Evolutionary conservation across 2,113 vertebrate species (phyloP).

Genomic region (Toxostoma redivivum): DNA sequence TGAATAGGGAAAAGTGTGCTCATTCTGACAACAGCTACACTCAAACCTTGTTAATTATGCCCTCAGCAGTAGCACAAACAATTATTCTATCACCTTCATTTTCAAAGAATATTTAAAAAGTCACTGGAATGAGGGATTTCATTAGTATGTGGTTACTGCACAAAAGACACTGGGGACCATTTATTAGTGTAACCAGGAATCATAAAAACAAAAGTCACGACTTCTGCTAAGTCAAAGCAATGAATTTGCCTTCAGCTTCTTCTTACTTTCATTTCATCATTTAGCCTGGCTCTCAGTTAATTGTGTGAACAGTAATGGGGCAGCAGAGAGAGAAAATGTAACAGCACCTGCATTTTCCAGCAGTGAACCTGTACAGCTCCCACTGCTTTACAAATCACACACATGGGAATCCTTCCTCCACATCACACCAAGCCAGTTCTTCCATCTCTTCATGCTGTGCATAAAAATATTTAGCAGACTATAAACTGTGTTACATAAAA

Average conservation of each 20-base stretch:
- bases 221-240: neutral
- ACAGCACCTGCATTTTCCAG: slow-evolving; percentile 21
- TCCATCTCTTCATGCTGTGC: neutral
- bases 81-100: neutral
- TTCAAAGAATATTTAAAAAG: slow-evolving; percentile 5
- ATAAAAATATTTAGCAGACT: slow-evolving; percentile 10
- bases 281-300: neutral
- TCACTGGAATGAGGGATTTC: neutral
- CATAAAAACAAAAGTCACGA: slow-evolving; percentile 1
- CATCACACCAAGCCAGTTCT: neutral
- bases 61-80: slow-evolving; percentile 31
- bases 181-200: slow-evolving; percentile 16
- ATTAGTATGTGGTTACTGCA: neutral
- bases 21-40: neutral
- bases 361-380: neutral
- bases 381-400: neutral
- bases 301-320: neutral
- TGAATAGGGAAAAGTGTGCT: neutral
- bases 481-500: neutral
- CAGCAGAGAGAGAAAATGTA: slow-evolving; percentile 2
- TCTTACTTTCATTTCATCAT: neutral
- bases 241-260: slow-evolving; percentile 8
- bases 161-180: neutral
- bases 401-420: neutral
- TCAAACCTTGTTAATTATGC: slow-evolving; percentile 22